Percentiles rank a stretch among this genome's conserved stretches.
Conservation (phyloP, 1,140 invertebrate species). For the Mactra quadrangularis region DNA sequence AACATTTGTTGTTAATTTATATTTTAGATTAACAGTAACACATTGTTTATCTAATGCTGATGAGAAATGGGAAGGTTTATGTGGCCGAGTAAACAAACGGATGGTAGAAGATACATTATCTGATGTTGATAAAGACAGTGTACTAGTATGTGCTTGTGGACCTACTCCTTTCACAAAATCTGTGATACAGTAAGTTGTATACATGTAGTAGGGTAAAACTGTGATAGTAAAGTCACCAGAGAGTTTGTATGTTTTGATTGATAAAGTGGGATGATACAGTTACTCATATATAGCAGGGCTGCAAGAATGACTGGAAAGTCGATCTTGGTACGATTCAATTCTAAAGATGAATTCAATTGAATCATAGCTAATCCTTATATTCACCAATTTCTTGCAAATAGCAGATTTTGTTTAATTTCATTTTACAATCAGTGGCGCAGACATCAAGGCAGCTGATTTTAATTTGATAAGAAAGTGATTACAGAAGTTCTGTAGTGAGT, state of each 20-base stretch:
- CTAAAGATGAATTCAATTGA: not conserved
- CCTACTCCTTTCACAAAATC: slow-evolving; percentile 76
- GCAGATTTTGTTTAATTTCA: too few species aligned
- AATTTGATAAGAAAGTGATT: too few species aligned
- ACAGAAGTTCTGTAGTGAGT: too few species aligned
- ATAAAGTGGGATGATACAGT: not conserved
- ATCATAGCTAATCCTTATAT: too few species aligned
- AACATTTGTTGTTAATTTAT: too few species aligned
- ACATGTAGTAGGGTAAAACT: not conserved
- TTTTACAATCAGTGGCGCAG: too few species aligned
- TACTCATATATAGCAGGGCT: not conserved
- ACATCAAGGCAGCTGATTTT: too few species aligned
- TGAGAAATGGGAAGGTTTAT: slow-evolving; percentile 71
- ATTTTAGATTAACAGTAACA: slow-evolving; percentile 73
- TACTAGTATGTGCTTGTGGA: slow-evolving; percentile 78
- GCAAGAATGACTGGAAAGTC: not conserved
- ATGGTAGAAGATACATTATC: slow-evolving; percentile 69
- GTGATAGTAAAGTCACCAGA: not conserved
- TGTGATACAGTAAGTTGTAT: slow-evolving; percentile 73
- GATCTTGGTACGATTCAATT: not conserved
- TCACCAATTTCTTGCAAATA: too few species aligned
- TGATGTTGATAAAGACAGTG: not conserved
- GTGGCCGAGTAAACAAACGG: slow-evolving; percentile 69
- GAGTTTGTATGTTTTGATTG: not conserved
- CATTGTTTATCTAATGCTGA: slow-evolving; percentile 75